phyloP scores from a whole-genome alignment of 2,797 vertebrate genomes.

The Sandelia bainsii region DNA sequence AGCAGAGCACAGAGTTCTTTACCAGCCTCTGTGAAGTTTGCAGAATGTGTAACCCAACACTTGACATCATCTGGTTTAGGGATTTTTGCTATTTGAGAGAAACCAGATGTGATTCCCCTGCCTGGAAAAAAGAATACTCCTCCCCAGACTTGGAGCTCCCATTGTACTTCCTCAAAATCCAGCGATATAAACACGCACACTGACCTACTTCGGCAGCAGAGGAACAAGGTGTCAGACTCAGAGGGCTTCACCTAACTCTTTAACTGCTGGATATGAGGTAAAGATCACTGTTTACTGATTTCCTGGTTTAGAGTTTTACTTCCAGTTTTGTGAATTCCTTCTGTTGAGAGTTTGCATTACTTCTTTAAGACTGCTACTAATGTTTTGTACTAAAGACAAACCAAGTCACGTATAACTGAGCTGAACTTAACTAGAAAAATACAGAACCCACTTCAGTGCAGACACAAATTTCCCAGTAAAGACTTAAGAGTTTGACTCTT shows the following conservation, averaged over 20 bases:
- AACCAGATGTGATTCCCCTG: constrained; percentile 77
- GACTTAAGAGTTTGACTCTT: not conserved
- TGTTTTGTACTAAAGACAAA: constrained; percentile 4
- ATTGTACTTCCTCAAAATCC: constrained; percentile 80
- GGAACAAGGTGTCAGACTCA: constrained; percentile 16
- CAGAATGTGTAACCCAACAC: constrained; percentile 72
- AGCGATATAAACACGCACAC: constrained; percentile 68
- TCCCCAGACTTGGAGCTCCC: constrained; percentile 46
- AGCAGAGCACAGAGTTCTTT: not conserved
- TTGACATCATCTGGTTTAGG: constrained; percentile 71
- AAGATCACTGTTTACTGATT: constrained; percentile 11
- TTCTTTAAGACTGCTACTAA: not conserved
- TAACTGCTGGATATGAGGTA: constrained; percentile 59
- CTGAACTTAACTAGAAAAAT: not conserved
- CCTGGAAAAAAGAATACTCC: constrained; percentile 49
- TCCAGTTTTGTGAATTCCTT: constrained; percentile 8
- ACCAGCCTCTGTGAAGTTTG: not conserved
- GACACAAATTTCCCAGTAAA: not conserved
- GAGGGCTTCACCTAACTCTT: constrained; percentile 33
- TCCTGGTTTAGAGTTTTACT: not conserved
- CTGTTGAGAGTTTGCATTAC: not conserved
- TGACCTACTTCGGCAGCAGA: constrained; percentile 56
- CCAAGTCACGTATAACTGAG: not conserved
- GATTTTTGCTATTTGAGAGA: constrained; percentile 41
- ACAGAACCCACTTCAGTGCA: not conserved